Base-by-base conservation (phyloP, 2,888 invertebrate genomes). In the Apoderus coryli region DNA sequence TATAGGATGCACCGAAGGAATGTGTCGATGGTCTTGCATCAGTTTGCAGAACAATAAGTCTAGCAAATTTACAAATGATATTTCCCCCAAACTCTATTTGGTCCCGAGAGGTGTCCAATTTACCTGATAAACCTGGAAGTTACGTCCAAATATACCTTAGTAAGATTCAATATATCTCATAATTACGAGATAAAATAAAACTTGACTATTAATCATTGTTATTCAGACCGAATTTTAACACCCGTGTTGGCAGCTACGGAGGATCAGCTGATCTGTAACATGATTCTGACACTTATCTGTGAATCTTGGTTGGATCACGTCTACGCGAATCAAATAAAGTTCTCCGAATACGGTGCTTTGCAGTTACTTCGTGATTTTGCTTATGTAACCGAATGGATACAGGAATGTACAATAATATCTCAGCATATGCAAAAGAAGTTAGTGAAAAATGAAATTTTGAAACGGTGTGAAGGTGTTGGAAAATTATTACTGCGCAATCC, bases 271-370 rank as follows among this genome's bases (percentile, higher is more conserved):
- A 76, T 80, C 23, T 65, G 77, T 14, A 79, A 81, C 46, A 75
- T 82, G 66, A 71, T 82, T 29, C 59, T 88, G 16, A 73, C 76
- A 50, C 72, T 86, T 15, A 76, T 84, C 63, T 82, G 86, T 48
- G 85, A 86, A 53, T 75, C 85, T 0, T 86, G 85, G 85, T 60
- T 88, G 29, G 81, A 86, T 53, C 81, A 82, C 45, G 85, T 88
- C 41, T 84, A 81, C 51, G 69, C 73, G 26, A 74, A 79, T 40
- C 75, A 75, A 54, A 76, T 86, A 13, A 81, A 79, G 51, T 88
- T 88, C 57, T 80, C 80, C 34, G 66, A 72, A 32, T 67, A 73
- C 60, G 88, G 86, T 2, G 86, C 86, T 0, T 57, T 73, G 25
- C 82, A 84, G 44, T 59, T 88, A 24, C 56, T 85, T 12, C 70